Base-by-base conservation (phyloP, 2,797 vertebrate genomes). In the Mycteria americana region DNA sequence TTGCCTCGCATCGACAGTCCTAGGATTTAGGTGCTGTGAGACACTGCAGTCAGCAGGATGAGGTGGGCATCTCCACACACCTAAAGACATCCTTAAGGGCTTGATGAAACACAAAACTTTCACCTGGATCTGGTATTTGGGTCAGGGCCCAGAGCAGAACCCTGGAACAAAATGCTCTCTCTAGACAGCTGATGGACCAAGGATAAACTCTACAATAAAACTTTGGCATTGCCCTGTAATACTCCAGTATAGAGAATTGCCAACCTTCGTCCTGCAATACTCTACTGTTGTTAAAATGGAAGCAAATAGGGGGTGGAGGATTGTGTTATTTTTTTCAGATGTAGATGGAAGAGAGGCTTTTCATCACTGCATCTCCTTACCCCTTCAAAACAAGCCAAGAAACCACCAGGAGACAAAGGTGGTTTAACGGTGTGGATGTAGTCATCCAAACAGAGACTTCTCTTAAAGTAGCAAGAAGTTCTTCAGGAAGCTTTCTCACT, bases 1-100 rank as follows among this genome's bases (percentile, higher is more conserved):
- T 0, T 60, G 48, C n/a, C 33, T 50, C 48, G 27, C 27, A 10
- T 0, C 3, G 1, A 45, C 13, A 78, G 7, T 53, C 28, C 35
- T 39, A 54, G 18, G 45, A 77, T 0, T 12, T 46, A 81, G 50
- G 7, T 39, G 30, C 41, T 75, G 51, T 7, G 50, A 54, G 60
- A 72, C 15, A 46, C 45, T 3, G 4, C 60, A 57, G 51, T 14
- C 30, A 37, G 35, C 41, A 85, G 43, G 23, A 73, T 25, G 35
- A 85, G 14, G 14, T 8, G 16, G 19, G 19, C 45, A 73, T 43
- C 54, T 56, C 45, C 50, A 51, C 3, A 11, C 24, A 80, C 62
- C 7, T 51, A 2, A 56, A 76, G 7, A 43, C 8, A 43, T 37
- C 63, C 21, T 68, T 11, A 24, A 51, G 7, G 18, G 11, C 23